phyloP scores from a whole-genome alignment of 2,113 vertebrate species.

The Onychorhynchus coronatus region DNA sequence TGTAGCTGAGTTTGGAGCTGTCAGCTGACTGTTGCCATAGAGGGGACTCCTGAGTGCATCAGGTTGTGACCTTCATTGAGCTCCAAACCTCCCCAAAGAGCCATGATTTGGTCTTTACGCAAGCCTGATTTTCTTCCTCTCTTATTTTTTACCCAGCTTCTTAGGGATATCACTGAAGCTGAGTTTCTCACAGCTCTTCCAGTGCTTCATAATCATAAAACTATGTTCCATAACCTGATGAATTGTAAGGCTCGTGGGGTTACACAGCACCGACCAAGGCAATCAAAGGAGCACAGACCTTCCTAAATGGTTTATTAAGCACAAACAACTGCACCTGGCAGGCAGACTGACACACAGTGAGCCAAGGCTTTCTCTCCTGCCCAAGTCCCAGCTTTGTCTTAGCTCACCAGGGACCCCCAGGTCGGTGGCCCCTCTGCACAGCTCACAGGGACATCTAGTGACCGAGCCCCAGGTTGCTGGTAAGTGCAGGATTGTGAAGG shows the following conservation, averaged over 20 bases:
- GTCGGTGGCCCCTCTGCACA: not conserved
- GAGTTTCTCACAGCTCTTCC: not conserved
- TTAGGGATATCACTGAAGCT: not conserved
- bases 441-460: not conserved
- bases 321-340: not conserved
- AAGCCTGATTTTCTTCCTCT: not conserved
- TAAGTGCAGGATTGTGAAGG: fast-evolving
- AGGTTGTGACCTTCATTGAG: fast-evolving
- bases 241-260: fast-evolving
- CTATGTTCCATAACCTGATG: not conserved
- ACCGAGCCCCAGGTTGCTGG: not conserved
- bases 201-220: not conserved
- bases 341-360: not conserved
- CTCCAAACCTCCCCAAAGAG: not conserved
- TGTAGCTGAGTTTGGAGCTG: not conserved
- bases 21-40: not conserved
- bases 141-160: not conserved
- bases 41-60: not conserved
- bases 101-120: not conserved
- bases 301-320: not conserved
- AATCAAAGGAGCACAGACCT: not conserved
- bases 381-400: not conserved
- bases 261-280: fast-evolving
- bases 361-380: not conserved
- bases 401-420: not conserved